Conservation (phyloP, 2,113 vertebrate genomes). For the rat (Rattus norvegicus) region GRCr8 NC_086022.1:70386001-70386500, state of each 20-base stretch:
- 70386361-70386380: background rate
- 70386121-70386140: background rate
- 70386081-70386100: background rate
- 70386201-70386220: background rate
- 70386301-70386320: background rate
- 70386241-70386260: background rate
- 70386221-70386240: background rate
- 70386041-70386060: background rate
- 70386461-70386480: background rate
- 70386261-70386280: background rate
- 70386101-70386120: background rate
- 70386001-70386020: background rate
- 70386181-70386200: background rate
- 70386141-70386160: background rate
- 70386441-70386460: background rate
- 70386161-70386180: background rate
- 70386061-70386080: background rate
- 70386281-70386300: background rate
- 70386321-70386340: background rate
- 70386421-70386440: background rate
- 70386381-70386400: background rate
- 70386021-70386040: background rate
- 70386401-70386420: background rate
- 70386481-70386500: background rate
- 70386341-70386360: background rate